Evolutionary conservation across 92 coral and sea anemone genomes (phyloP).

Genomic region (Galaxea fascicularis): DNA sequence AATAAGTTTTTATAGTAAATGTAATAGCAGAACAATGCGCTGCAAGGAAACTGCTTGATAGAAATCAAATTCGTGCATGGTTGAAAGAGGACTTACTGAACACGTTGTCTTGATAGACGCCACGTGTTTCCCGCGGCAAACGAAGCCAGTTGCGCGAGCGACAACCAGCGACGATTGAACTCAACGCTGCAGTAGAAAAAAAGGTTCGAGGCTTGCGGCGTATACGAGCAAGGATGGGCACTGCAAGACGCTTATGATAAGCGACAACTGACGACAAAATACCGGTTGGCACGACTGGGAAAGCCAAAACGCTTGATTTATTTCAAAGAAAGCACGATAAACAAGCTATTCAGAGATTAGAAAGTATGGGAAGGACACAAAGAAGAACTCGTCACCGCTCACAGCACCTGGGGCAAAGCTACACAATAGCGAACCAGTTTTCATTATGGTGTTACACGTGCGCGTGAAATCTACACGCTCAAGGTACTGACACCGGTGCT

Average conservation of each 20-base stretch:
- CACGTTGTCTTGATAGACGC: slow-evolving; percentile 43
- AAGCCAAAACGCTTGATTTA: slow-evolving; percentile 53
- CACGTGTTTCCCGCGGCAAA: slow-evolving; percentile 36
- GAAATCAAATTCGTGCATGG: slow-evolving; percentile 42
- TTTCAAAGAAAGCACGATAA: slow-evolving; percentile 60
- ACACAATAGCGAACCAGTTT: slow-evolving; percentile 47
- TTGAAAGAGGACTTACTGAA: slow-evolving; percentile 24
- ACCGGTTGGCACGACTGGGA: slow-evolving; percentile 46
- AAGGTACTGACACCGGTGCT: slow-evolving; percentile 21
- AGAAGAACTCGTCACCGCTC: slow-evolving; percentile 27
- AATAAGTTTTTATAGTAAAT: neutral
- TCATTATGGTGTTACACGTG: slow-evolving; percentile 36
- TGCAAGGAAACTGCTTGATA: slow-evolving; percentile 10
- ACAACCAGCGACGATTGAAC: slow-evolving; percentile 28
- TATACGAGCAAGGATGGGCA: neutral
- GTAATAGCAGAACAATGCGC: neutral
- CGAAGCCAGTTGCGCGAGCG: slow-evolving; percentile 25
- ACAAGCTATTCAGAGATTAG: slow-evolving; percentile 60
- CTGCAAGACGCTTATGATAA: neutral
- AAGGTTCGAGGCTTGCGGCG: neutral
- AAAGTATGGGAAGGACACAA: slow-evolving; percentile 39
- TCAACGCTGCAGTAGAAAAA: neutral
- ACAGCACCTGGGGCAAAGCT: slow-evolving; percentile 32
- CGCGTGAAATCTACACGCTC: slow-evolving; percentile 3
- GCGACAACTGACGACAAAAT: slow-evolving; percentile 35